Evolutionary conservation across 1,140 invertebrate genomes (phyloP).

Genomic region (Periplaneta americana): DNA sequence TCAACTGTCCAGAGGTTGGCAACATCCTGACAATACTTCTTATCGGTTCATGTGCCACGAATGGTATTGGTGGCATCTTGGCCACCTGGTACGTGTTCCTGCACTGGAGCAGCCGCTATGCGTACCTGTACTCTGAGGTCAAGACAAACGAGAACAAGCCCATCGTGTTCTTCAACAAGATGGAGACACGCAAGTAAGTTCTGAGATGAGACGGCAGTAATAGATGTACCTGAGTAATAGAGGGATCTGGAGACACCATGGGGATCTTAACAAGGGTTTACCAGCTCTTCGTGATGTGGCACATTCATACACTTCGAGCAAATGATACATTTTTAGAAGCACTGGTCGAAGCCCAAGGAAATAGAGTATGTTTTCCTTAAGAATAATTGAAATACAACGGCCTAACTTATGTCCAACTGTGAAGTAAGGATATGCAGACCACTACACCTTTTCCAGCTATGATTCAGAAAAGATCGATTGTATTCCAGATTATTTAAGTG

Average conservation of each 20-base stretch:
- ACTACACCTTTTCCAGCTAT: too few species aligned
- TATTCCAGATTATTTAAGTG: too few species aligned
- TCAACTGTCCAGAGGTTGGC: slow-evolving; percentile 43
- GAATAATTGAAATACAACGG: background rate
- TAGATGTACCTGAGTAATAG: too few species aligned
- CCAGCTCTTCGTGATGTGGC: too few species aligned
- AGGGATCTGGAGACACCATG: too few species aligned
- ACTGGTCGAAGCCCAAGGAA: too few species aligned
- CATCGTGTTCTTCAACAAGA: slow-evolving; percentile 26
- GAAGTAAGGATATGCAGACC: too few species aligned
- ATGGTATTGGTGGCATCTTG: slow-evolving; percentile 37
- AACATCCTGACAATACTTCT: slow-evolving; percentile 37
- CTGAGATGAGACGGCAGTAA: background rate
- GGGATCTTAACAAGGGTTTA: too few species aligned
- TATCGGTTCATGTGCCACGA: slow-evolving; percentile 39
- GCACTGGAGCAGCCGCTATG: slow-evolving; percentile 40
- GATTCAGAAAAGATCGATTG: too few species aligned
- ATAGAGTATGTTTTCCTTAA: background rate
- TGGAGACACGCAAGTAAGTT: background rate
- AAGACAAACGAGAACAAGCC: slow-evolving; percentile 32
- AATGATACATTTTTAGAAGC: too few species aligned
- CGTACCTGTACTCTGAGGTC: slow-evolving; percentile 41
- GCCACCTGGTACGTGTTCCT: slow-evolving; percentile 42
- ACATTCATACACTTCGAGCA: too few species aligned
- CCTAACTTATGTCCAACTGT: too few species aligned